Evolutionary conservation across 2,888 invertebrate species (phyloP), one percentile per base, ranked within the genome.

Genomic region (Eupelmus urozonus): DNA sequence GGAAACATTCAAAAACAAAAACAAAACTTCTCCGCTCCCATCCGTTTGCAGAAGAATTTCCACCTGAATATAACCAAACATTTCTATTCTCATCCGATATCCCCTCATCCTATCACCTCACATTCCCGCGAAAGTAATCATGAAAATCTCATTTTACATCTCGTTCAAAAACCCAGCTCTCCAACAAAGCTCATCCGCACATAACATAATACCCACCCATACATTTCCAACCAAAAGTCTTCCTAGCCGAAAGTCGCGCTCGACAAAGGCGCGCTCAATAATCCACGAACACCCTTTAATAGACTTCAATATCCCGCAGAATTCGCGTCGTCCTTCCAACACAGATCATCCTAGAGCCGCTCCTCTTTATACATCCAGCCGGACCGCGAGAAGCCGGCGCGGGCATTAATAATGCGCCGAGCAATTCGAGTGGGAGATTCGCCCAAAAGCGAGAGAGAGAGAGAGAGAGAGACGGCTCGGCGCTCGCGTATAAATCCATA

Each of bases 361-460:
- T 27, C 45, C 20, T 20, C 4, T 7, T 4, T 42, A 57, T 42
- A 29, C 20, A 29, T 13, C 25, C 34, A 59, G 20, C 49, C 16
- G n/a, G 67, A 45, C 2, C 45, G 29, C 13, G 29, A 13, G 20
- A 13, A 18, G 49, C 29, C 49, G 34, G 75, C 60, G 11, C n/a
- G 45, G 40, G 40, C 75, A 79, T 79, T 79, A 79, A 79, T 79
- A 79, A 79, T 79, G 76, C 76, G 67, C 55, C 27, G 40, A 59
- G 72, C 72, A 73, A 76, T 80, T 70, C 72, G 59, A 59, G 51
- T 42, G 55, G 75, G 60, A 71, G 62, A 60, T 59, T 75, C 40
- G n/a, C 45, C 42, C 51, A 25, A 45, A 45, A 45, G 45, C 9
- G 16, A 34, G 51, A 67, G 66, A 59, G 60, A 62, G 53, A 66